phyloP scores from a whole-genome alignment of 2,113 vertebrate genomes.

The Erythrocercus mccallii region DNA sequence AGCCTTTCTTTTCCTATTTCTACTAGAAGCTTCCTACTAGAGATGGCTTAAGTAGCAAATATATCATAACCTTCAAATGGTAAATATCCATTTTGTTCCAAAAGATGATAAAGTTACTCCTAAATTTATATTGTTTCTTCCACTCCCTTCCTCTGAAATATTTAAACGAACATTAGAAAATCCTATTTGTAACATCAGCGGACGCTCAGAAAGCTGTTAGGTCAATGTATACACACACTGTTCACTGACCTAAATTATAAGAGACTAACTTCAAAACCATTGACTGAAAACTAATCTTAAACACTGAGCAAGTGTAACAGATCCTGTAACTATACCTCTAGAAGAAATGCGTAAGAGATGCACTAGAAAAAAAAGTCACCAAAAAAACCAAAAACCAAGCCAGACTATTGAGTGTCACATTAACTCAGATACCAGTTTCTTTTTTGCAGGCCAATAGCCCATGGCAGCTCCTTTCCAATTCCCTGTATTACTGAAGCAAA shows the following conservation, averaged over 20 bases:
- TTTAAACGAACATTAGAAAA: background rate
- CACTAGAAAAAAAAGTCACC: background rate
- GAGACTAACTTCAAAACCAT: slow-evolving; percentile 57
- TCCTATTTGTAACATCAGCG: background rate
- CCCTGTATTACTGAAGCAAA: background rate
- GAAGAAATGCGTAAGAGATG: background rate
- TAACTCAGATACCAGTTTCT: background rate
- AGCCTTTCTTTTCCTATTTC: background rate
- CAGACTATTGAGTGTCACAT: background rate
- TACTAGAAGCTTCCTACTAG: background rate
- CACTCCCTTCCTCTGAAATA: background rate
- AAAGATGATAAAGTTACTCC: background rate
- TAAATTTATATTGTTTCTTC: background rate
- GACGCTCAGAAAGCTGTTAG: slow-evolving; percentile 28
- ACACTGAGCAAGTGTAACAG: slow-evolving; percentile 40
- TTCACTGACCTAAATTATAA: slow-evolving; percentile 65
- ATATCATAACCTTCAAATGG: background rate
- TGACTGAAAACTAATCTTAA: slow-evolving; percentile 59
- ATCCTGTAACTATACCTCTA: slow-evolving; percentile 25
- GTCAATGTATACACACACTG: background rate
- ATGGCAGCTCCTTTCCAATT: background rate
- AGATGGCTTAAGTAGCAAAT: background rate
- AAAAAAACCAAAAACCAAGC: background rate
- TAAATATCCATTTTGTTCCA: background rate
- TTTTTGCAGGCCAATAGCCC: background rate